Evolutionary conservation across 2,888 invertebrate species (phyloP), one percentile per base, ranked within the genome.

Genomic region (Chelonus formosanus): DNA sequence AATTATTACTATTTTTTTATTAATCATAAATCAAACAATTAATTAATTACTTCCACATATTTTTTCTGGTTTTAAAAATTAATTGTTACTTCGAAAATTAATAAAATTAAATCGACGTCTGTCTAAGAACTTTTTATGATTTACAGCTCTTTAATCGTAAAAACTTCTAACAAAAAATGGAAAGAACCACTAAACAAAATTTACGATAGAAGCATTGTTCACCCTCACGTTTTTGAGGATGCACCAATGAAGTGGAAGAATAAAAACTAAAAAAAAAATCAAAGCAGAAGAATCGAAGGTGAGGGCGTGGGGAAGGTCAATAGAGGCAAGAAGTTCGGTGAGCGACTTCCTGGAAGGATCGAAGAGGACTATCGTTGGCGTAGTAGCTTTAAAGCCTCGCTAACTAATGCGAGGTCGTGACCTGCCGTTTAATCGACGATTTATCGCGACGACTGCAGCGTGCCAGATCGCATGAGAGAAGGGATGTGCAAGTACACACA

Each of bases 371-470:
- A n/a, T 43, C 34, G 50, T 66, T 31, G 68, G 61, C 66, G 68
- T 70, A 66, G 70, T 64, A 70, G 68, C 66, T 66, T 63, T 69
- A 59, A 69, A 70, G 70, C 63, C 70, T 68, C 67, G 71, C 70
- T 70, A 71, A 75, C 76, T 73, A 75, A 76, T 74, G 72, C 70
- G 74, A 68, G 75, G 77, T 76, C 74, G 61, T 69, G 75, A 73
- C 72, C 74, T 69, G 63, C 34, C 67, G 68, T 75, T 75, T 75
- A 75, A 76, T 76, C 75, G 71, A 63, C 76, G 74, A 76, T 76
- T 77, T 75, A 77, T 78, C 76, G 73, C 69, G 64, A 59, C 60
- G 70, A 68, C 67, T 71, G 69, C 71, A 67, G 63, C 65, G 71
- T 69, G 61, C 65, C 47, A 65, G 65, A 61, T 65, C 61, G 34